Percentiles rank a stretch among this genome's conserved stretches.
These are phyloP conservation scores for Mesopsocus fuscifrons DNA, from an alignment of 2,888 invertebrate species.

Conservation along the genomic window DNA sequence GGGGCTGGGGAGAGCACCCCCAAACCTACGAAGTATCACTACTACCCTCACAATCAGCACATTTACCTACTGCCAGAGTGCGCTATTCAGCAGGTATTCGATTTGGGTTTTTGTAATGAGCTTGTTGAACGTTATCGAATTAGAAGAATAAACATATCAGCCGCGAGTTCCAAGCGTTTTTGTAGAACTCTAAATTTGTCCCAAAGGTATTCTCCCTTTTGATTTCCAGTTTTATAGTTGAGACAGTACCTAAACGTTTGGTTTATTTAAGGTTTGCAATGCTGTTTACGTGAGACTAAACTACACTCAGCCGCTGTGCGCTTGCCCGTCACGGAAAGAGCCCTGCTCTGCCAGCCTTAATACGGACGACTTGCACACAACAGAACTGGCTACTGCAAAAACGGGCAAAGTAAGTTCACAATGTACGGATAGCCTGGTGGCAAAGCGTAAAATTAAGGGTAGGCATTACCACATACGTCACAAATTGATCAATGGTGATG, in stretches of 20 bases:
- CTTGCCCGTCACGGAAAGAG: constrained; percentile 71
- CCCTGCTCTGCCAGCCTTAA: constrained; percentile 81
- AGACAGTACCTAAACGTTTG: neutral
- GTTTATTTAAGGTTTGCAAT: constrained; percentile 55
- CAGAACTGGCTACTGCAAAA: constrained; percentile 69
- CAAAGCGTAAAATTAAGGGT: too few species aligned
- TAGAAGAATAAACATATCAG: too few species aligned
- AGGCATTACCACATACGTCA: too few species aligned
- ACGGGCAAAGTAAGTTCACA: constrained; percentile 50
- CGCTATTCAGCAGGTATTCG: constrained; percentile 79
- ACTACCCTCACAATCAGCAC: constrained; percentile 86
- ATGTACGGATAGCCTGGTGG: too few species aligned
- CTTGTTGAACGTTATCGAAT: too few species aligned
- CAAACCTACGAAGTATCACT: constrained; percentile 83
- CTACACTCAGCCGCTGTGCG: constrained; percentile 83
- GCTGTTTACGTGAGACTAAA: constrained; percentile 82
- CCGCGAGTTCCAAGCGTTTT: too few species aligned
- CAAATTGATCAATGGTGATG: too few species aligned
- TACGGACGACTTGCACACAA: constrained; percentile 81
- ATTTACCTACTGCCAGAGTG: constrained; percentile 83
- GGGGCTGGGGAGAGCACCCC: constrained; percentile 1
- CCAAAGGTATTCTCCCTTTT: neutral
- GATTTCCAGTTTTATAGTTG: neutral
- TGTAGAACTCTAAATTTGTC: too few species aligned
- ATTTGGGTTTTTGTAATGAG: too few species aligned